These are phyloP conservation scores for Hippocampus kuda DNA, from an alignment of 2,797 vertebrate genomes.

Conservation along the genomic window DNA sequence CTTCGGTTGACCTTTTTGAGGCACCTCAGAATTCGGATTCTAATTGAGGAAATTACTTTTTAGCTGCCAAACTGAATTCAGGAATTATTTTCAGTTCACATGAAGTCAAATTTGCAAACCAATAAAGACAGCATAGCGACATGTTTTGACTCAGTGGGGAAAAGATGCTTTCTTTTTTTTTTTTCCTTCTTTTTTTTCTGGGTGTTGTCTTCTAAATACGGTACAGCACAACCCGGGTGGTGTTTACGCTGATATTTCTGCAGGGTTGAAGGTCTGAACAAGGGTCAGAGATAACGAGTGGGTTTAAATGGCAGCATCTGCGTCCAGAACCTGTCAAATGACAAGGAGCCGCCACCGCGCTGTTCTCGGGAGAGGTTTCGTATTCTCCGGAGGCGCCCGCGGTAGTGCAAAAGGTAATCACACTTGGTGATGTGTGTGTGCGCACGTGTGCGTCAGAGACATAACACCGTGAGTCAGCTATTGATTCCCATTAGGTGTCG, in stretches of 20 bases:
- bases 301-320: slow-evolving; percentile 53
- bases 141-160: no score
- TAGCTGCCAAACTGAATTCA: neutral
- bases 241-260: slow-evolving; percentile 53
- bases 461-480: slow-evolving; percentile 16
- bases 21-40: no score
- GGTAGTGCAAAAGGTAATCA: slow-evolving; percentile 23
- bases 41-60: neutral
- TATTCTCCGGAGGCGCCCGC: slow-evolving; percentile 22
- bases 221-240: slow-evolving; percentile 19
- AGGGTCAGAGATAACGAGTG: slow-evolving; percentile 50
- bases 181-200: neutral
- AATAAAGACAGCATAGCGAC: neutral
- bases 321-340: slow-evolving; percentile 28
- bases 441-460: slow-evolving; percentile 5
- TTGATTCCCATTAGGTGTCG: slow-evolving; percentile 29
- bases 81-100: neutral
- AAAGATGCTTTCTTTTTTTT: no score
- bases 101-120: neutral
- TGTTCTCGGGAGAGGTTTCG: slow-evolving; percentile 36
- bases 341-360: slow-evolving; percentile 13
- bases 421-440: slow-evolving; percentile 1
- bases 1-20: no score
- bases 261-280: slow-evolving; percentile 28
- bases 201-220: neutral